Percentiles rank a stretch among this genome's conserved stretches.
Conservation (phyloP, 2,797 vertebrate genomes). For the Lateolabrax maculatus region DNA sequence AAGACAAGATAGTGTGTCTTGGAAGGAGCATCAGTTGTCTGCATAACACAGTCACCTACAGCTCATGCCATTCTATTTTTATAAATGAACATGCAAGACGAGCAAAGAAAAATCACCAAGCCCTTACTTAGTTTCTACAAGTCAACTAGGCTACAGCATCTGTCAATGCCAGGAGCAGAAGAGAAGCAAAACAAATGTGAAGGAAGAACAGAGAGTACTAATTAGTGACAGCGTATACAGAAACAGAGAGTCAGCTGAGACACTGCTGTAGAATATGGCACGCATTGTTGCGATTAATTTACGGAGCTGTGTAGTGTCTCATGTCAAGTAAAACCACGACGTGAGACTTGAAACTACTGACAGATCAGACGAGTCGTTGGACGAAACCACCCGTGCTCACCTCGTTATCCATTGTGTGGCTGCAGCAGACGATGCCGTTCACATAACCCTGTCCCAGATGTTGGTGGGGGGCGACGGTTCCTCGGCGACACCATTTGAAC, state of each 20-base stretch:
- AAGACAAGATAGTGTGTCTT: neutral
- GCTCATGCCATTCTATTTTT: conserved; percentile 41
- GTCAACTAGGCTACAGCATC: conserved; percentile 79
- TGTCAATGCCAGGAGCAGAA: conserved; percentile 64
- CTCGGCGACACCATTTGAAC: conserved; percentile 3
- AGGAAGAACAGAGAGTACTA: conserved; percentile 57
- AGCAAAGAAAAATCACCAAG: conserved; percentile 55
- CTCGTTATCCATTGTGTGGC: conserved; percentile 71
- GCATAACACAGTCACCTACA: conserved; percentile 39
- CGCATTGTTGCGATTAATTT: conserved; percentile 14
- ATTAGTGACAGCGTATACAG: conserved; percentile 53
- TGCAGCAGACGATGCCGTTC: conserved; percentile 50
- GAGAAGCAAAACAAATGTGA: conserved; percentile 49
- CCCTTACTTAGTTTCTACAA: conserved; percentile 78
- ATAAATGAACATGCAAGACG: conserved; percentile 67
- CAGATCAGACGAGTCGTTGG: conserved; percentile 2
- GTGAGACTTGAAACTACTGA: conserved; percentile 13
- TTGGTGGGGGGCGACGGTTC: conserved; percentile 5
- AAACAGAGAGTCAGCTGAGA: conserved; percentile 19
- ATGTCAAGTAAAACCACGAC: conserved; percentile 22
- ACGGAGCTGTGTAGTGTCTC: neutral
- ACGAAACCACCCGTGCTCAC: conserved; percentile 49
- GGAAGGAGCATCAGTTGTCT: conserved; percentile 25
- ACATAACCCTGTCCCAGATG: conserved; percentile 49
- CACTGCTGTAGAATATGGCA: conserved; percentile 24